These are phyloP conservation scores for Nephila pilipes DNA, from an alignment of 1,140 invertebrate species.

Conservation along the genomic window DNA sequence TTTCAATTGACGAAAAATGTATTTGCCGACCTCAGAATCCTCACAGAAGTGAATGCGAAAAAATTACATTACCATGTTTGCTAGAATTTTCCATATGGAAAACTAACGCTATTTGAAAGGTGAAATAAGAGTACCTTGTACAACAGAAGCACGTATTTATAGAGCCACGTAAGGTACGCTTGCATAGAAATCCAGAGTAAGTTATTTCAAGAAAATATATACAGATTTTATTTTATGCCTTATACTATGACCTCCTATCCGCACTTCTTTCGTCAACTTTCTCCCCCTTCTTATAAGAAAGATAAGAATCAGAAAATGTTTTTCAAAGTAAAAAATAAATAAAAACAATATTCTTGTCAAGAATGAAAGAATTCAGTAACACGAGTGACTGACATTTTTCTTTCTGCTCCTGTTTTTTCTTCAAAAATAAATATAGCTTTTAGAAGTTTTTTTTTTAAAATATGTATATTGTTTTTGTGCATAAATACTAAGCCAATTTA, in stretches of 20 bases:
- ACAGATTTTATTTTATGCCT: not conserved
- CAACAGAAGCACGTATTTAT: not conserved
- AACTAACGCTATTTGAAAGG: conserved; percentile 20
- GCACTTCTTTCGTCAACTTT: not conserved
- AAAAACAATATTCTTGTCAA: not conserved
- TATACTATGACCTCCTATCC: not conserved
- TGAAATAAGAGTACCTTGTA: conserved; percentile 4
- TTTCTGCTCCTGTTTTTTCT: not conserved
- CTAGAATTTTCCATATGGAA: not conserved
- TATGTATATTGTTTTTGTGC: too few relatives aligned
- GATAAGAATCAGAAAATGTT: not conserved
- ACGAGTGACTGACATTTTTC: not conserved
- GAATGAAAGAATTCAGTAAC: not conserved
- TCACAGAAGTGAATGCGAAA: conserved; percentile 13
- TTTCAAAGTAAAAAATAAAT: not conserved
- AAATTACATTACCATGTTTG: conserved; percentile 34
- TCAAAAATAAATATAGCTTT: not conserved
- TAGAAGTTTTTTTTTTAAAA: too few relatives aligned
- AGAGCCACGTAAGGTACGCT: not conserved
- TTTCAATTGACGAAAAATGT: conserved; percentile 43
- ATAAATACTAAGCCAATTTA: too few relatives aligned
- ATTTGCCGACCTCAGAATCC: conserved; percentile 43
- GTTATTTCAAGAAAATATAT: conserved; percentile 21
- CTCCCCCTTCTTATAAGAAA: not conserved
- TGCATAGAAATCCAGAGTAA: not conserved